Base-by-base conservation (phyloP, 30 jellyfish, hydroid and myxozoan species). In the Cassiopea andromeda region DNA sequence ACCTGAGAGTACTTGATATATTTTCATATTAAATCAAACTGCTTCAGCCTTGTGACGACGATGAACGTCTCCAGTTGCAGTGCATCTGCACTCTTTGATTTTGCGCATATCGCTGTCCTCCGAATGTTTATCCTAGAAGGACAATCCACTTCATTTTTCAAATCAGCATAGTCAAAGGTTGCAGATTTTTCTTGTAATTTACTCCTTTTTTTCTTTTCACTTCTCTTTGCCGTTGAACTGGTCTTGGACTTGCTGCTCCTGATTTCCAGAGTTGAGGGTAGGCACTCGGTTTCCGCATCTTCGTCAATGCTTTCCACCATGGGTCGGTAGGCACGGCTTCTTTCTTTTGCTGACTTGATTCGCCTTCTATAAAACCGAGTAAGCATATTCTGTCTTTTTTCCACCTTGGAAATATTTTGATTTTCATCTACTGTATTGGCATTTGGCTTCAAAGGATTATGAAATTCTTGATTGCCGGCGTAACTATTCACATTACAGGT, bases 21-120 rank as follows among this genome's bases (percentile, higher is more conserved):
- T 27, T 27, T 45, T 78, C 81, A 87, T 46, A 87, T 48, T 38
- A 87, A 60, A 77, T 87, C 94, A 57, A 87, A 87, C 44, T 87
- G 87, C 81, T 87, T 87, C 86, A 87, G 82, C 58, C 94, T 78
- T 17, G 94, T 77, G 38, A 87, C 90, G 48, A 87, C 94, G 47
- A 87, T 77, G 49, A 87, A 87, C 47, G 94, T 77, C 60, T 87
- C 94, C 67, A 87, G 60, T 72, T 87, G 94, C 45, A 69, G 17
- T 48, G 94, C 94, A 61, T 87, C 90, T 7, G 94, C 68, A 89
- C 86, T 78, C 59, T 73, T 87, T 43, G 87, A 76, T 44, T 78
- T 87, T 1, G 94, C 88, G 46, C 94, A 87, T 2, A 87, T 78
- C 2, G 94, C 94, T 38, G 88, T 75, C 47, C 94, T 73, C 27